Evolutionary conservation across 2,888 invertebrate species (phyloP), one percentile per base, ranked within the genome.

Genomic region (Theristus sp.): DNA sequence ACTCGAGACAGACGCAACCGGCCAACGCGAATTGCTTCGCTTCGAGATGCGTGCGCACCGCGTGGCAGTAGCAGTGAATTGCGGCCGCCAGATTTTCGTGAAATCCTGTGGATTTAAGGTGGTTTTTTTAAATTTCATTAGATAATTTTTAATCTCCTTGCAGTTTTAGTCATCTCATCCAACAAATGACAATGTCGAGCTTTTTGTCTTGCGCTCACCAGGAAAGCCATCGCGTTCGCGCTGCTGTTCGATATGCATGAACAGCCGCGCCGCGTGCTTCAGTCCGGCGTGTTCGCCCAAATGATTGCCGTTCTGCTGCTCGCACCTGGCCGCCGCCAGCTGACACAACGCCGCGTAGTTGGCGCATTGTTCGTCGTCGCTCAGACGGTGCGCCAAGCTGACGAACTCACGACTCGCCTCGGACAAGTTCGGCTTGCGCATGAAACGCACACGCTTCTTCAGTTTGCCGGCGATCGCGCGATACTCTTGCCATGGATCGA

Each of bases 1-100:
- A 47, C 57, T 62, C 58, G 22, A 58, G 1, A 31, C 58, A 61
- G 20, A 61, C 24, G 20, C 29, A 1, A 1, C 49, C 62, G 24
- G 62, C 62, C 57, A 59, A 30, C 26, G 6, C 25, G 27, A 27
- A 28, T 10, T 55, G 52, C 22, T 57, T 62, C 25, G 28, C 54
- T n/a, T 62, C 62, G 25, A 31, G n/a, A 47, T 56, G 60, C 54
- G 55, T n/a, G 17, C 46, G 27, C 6, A 62, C 61, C 20, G 62
- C 62, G 53, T 62, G 62, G 1, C 55, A 54, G 52, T 62, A 62
- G 56, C 62, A 62, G 26, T 62, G 62, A 13, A 61, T 59, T 1
- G 62, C 57, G 2, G 55, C 25, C 22, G 59, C 46, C 54, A 62
- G 60, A 25, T 62, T 57, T 26, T 60, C 26, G 46, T 31, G 28